phyloP scores from a whole-genome alignment of 2,888 invertebrate genomes.

The Synergus japonicus region DNA sequence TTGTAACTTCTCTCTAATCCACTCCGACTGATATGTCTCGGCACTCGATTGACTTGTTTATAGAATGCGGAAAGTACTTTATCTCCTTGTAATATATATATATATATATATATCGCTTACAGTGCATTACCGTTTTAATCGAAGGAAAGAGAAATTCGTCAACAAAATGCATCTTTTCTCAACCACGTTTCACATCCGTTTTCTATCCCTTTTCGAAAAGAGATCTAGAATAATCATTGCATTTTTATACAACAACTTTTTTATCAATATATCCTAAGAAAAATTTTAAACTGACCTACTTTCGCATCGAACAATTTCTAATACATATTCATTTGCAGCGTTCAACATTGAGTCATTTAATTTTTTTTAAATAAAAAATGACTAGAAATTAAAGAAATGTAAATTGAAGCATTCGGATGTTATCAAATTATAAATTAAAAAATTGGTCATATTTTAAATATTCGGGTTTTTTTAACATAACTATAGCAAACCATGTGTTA shows the following conservation, averaged over 20 bases:
- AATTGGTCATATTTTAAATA: too few species aligned
- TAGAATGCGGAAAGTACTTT: conserved; percentile 23
- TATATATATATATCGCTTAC: neutral
- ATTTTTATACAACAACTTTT: neutral
- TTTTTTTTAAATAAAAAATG: too few species aligned
- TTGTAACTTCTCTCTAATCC: conserved; percentile 38
- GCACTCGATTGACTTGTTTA: conserved; percentile 32
- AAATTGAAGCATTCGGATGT: too few species aligned
- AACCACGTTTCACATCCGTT: conserved; percentile 16
- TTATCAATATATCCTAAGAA: neutral
- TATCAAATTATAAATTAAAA: too few species aligned
- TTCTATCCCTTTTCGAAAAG: conserved; percentile 3
- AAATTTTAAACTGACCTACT: neutral
- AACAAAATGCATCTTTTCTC: conserved; percentile 13
- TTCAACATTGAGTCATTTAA: too few species aligned
- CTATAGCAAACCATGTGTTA: too few species aligned
- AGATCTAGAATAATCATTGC: conserved; percentile 1
- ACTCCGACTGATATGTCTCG: conserved; percentile 22
- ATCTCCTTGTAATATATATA: conserved; percentile 22
- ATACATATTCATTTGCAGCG: too few species aligned
- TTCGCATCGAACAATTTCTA: neutral
- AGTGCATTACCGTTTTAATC: conserved; percentile 31
- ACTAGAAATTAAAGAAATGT: too few species aligned
- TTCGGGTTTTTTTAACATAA: too few species aligned
- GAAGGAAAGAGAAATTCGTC: conserved; percentile 34